Percentiles rank a stretch among this genome's conserved stretches.
phyloP scores from a whole-genome alignment of 2,113 vertebrate species.

The Callopanchax toddi region DNA sequence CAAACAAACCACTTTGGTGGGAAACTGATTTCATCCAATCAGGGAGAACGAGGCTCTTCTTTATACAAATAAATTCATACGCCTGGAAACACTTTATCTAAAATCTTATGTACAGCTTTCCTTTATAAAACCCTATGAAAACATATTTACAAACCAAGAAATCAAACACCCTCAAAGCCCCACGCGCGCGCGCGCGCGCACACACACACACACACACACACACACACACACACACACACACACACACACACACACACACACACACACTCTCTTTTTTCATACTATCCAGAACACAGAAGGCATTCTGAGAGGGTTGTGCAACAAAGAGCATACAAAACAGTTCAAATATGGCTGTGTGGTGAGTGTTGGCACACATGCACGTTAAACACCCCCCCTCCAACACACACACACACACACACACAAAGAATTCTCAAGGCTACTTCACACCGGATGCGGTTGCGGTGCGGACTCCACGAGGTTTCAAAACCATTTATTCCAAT shows the following conservation, averaged over 20 bases:
- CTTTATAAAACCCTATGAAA: conserved; percentile 83
- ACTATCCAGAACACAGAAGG: conserved; percentile 72
- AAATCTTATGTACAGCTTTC: conserved; percentile 82
- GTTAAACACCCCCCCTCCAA: too few species aligned
- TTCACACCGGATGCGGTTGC: too few species aligned
- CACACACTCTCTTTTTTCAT: conserved; percentile 54
- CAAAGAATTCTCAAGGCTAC: too few species aligned
- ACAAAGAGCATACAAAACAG: conserved; percentile 76
- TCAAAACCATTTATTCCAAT: too few species aligned
- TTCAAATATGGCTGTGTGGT: conserved; percentile 75
- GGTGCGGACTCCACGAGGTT: too few species aligned
- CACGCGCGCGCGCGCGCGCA: background rate
- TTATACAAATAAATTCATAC: conserved; percentile 80
- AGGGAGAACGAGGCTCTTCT: conserved; percentile 67
- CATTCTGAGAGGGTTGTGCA: conserved; percentile 79
- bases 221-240: conserved; percentile 16
- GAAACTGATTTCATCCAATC: conserved; percentile 68
- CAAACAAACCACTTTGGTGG: conserved; percentile 77
- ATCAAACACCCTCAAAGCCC: conserved; percentile 64
- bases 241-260: conserved; percentile 22
- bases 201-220: conserved; percentile 25
- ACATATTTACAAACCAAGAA: conserved; percentile 81
- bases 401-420: too few species aligned
- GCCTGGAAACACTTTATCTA: conserved; percentile 77
- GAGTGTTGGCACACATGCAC: conserved; percentile 63